phyloP scores from a whole-genome alignment of 2,113 vertebrate species.

The Stegostoma tigrinum region DNA sequence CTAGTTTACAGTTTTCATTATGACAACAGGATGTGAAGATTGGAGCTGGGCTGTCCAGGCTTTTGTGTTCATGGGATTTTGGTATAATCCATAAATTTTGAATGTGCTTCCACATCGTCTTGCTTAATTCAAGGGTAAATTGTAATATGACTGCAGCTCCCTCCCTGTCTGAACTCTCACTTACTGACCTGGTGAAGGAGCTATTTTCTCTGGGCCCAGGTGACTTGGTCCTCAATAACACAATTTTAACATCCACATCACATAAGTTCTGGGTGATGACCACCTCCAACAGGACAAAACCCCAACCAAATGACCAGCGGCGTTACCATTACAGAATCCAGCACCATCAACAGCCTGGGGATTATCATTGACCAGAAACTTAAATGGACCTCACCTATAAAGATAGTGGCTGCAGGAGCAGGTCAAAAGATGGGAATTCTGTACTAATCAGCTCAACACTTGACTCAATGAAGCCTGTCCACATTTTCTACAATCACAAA shows the following conservation, averaged over 20 bases:
- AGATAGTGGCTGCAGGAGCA: too few relatives aligned
- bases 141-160: neutral
- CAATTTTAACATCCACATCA: neutral
- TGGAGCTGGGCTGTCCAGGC: neutral
- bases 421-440: too few relatives aligned
- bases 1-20: neutral
- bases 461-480: too few relatives aligned
- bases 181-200: neutral
- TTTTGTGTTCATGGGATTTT: neutral
- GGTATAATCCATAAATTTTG: neutral
- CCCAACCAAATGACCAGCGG: neutral
- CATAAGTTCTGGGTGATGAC: neutral
- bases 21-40: neutral
- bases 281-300: neutral
- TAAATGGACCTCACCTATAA: neutral
- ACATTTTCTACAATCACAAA: too few relatives aligned
- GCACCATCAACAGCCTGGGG: neutral
- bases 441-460: too few relatives aligned
- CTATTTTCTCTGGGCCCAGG: neutral
- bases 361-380: neutral
- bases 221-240: neutral
- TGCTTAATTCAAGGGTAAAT: neutral
- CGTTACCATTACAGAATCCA: neutral
- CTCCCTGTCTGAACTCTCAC: neutral
- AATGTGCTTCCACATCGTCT: neutral